Evolutionary conservation across 2,113 vertebrate genomes (phyloP), one percentile per base, ranked within the genome.

Genomic region (Phyllopteryx taeniolatus): DNA sequence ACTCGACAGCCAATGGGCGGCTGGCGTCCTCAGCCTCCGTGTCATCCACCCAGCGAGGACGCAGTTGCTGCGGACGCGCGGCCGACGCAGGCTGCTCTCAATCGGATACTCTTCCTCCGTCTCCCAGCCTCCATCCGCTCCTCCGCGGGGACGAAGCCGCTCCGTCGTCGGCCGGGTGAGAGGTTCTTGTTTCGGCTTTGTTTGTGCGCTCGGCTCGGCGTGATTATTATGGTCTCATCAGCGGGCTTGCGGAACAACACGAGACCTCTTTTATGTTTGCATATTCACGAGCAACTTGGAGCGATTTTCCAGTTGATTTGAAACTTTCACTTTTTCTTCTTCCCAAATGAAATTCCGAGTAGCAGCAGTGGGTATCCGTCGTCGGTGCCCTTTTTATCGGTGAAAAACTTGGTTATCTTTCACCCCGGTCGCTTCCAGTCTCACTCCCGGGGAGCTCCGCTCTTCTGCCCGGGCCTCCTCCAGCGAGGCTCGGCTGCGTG

Each of bases 1-100:
- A 69, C 67, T 43, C 42, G 67, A 74, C 65, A 80, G 78, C 76
- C 80, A 67, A 79, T 77, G 74, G 71, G 68, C 33, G 68, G 68
- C 51, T 43, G 10, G 68, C 51, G 68, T 69, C 68, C 53, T 68
- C 68, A 69, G 53, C 68, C 68, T 69, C 68, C 31, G 33, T 57
- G 68, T 56, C 68, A 56, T 43, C 35, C 68, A 22, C 35, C 53
- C 68, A 69, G 53, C 53, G 49, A 42, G 68, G 68, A 69, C 64
- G 53, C 68, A 43, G 53, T 56, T 69, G 64, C 64, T 61, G 59
- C 65, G 65, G 51, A 53, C 49, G 51, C 49, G 68, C 68, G 49
- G 68, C 51, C 31, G 51, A 68, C 49, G 49, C 46, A 7, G 47
- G 51, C 53, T 42, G 68, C 68, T 66, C 64, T 66, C 44, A 43